These are phyloP conservation scores for human DNA, from an alignment of 2,113 vertebrate species.

Conservation along the genomic window DNA sequence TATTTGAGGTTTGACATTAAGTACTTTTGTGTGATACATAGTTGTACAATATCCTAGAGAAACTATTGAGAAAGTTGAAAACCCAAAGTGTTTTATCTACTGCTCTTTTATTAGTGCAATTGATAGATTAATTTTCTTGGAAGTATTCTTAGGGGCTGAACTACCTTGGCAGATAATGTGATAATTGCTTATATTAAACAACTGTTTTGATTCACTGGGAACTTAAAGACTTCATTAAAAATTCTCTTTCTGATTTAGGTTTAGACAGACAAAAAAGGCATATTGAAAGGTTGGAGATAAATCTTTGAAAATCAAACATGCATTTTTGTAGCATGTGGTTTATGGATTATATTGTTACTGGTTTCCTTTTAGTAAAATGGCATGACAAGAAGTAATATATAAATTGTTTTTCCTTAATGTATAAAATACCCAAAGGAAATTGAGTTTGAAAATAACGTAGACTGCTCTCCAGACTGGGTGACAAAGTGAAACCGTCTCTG, in stretches of 20 bases:
- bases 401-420: conserved; percentile 58
- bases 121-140: conserved; percentile 55
- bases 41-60: neutral
- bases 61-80: conserved; percentile 28
- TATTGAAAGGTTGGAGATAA: conserved; percentile 44
- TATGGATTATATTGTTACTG: conserved; percentile 22
- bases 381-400: conserved; percentile 35
- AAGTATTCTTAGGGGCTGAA: conserved; percentile 40
- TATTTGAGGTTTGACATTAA: conserved; percentile 52
- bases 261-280: conserved; percentile 32
- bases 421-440: conserved; percentile 42
- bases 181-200: conserved; percentile 57
- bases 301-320: conserved; percentile 60
- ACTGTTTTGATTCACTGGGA: conserved; percentile 58
- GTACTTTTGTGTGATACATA: conserved; percentile 16
- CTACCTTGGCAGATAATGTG: conserved; percentile 47
- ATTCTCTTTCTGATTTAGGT: conserved; percentile 60
- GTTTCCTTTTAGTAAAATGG: conserved; percentile 58
- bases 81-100: neutral
- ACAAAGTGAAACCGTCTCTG: neutral
- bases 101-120: conserved; percentile 23
- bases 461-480: neutral
- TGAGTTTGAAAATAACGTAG: conserved; percentile 54
- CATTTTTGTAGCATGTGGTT: conserved; percentile 39
- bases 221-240: conserved; percentile 57